Evolutionary conservation across 1,140 invertebrate species (phyloP).

Genomic region (Tetramorium simillimum): DNA sequence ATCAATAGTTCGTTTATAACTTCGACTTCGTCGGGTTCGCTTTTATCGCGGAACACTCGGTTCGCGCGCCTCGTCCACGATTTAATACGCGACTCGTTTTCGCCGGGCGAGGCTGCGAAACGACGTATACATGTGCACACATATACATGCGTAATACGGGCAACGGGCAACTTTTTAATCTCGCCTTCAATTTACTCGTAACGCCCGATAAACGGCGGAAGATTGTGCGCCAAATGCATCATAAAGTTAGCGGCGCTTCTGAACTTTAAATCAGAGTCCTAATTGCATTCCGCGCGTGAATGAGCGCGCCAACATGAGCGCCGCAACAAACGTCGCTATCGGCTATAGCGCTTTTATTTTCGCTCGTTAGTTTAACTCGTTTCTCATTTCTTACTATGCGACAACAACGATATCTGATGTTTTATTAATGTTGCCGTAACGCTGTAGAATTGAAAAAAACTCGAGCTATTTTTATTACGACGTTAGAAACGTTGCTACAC

Average conservation of each 20-base stretch:
- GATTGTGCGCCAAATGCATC: slow-evolving; percentile 50
- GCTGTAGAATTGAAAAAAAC: background rate
- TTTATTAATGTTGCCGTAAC: background rate
- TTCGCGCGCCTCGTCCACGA: slow-evolving; percentile 37
- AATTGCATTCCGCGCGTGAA: slow-evolving; percentile 55
- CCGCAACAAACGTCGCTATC: slow-evolving; percentile 42
- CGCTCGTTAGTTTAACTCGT: background rate
- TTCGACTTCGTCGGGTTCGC: slow-evolving; percentile 46
- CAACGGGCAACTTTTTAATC: slow-evolving; percentile 55
- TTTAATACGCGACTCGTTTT: slow-evolving; percentile 53
- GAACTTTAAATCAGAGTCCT: slow-evolving; percentile 50
- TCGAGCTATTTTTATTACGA: background rate
- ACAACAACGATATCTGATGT: background rate
- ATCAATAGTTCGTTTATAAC: slow-evolving; percentile 65
- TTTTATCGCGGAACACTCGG: slow-evolving; percentile 35
- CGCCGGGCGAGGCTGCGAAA: slow-evolving; percentile 2
- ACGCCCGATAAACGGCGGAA: slow-evolving; percentile 44
- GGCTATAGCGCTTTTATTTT: slow-evolving; percentile 13
- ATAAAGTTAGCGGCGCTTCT: slow-evolving; percentile 53
- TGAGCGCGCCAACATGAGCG: slow-evolving; percentile 6
- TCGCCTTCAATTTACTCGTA: slow-evolving; percentile 54
- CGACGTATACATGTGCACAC: background rate
- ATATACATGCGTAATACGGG: background rate
- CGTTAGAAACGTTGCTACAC: background rate
- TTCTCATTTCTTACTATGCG: background rate